Evolutionary conservation across 2,797 vertebrate genomes (phyloP), one percentile per base, ranked within the genome.

Genomic region (Enteromius mattozi): DNA sequence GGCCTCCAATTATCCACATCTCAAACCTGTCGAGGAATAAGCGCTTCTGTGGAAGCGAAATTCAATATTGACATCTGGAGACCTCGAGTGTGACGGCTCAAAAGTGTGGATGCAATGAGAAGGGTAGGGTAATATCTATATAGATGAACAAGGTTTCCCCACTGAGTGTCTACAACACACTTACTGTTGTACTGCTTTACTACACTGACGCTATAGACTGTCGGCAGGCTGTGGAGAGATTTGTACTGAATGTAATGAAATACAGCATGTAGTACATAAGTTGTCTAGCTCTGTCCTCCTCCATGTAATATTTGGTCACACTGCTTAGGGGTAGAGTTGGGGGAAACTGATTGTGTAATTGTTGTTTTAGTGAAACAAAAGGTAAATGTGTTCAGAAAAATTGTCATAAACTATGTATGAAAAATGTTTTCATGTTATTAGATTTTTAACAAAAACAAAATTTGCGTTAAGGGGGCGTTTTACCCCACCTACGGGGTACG

Each of bases 1-100:
- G 17, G 80, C 71, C 63, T 82, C 82, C 85, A 85, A 85, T 88
- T 86, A 86, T 83, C 85, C 56, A 75, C 59, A 65, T 85, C 75
- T 78, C 74, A 24, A 71, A 56, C 72, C 59, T 77, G 27, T 71
- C 54, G 27, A 66, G n/a, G 35, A 61, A 75, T 82, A 45, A 54
- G 51, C n/a, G 4, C 56, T 47, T 59, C 69, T 42, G 47, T 37
- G 71, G 21, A 47, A 79, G 40, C 30, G 3, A 56, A 80, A 42
- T 33, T 59, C 37, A 59, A 80, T 49, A 74, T 66, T 75, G 77
- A 51, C 63, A 80, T 63, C 51, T 79, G 21, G 76, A 84, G 83
- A 79, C 54, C 66, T 63, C 14, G 12, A 49, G 65, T 49, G 6
- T 56, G 63, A 83, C 19, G 3, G 75, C 19, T 70, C 27, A 45